Evolutionary conservation across 2,113 vertebrate species (phyloP), one percentile per base, ranked within the genome.

Genomic region (Pollachius pollachius): DNA sequence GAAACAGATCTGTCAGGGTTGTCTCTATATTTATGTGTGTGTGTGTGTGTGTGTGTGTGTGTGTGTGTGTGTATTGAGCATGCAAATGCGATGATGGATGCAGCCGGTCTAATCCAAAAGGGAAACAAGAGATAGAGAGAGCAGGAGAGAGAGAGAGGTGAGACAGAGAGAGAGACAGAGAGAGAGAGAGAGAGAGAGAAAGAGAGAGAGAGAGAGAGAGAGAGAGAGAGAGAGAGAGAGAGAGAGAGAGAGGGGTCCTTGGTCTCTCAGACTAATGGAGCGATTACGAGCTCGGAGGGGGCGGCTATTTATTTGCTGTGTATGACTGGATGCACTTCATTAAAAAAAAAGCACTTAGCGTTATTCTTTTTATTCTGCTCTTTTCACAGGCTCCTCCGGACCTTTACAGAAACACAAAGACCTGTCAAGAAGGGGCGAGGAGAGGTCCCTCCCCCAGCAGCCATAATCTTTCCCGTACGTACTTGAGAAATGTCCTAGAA

Each of bases 261-360:
- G 82, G 81, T 79, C 69, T 70, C 86, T 18, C 85, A 89, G 88
- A 91, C 88, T 91, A 92, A 91, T 91, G 88, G 89, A 80, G 79
- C 87, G 78, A 88, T 91, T 88, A 90, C 82, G 84, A 86, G 86
- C 86, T 85, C 86, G 67, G 69, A 85, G 86, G 80, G 76, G 87
- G 85, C 56, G 68, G 83, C 71, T 80, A 89, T 91, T 92, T 90
- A 86, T 91, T 89, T 90, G 88, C 84, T 68, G 76, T 79, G 86
- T 85, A 79, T 91, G 90, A 91, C 84, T 90, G 84, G 86, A 91
- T 85, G 84, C 85, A 82, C 88, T 89, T 91, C 87, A 91, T 92
- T 92, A 91, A 88, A 85, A 89, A 89, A 65, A 52, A 65, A 34
- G 73, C 85, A 81, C 84, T 90, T 81, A 81, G 72, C 37, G 80